These are phyloP conservation scores for Scopus umbretta DNA, from an alignment of 2,113 vertebrate species.

Conservation along the genomic window DNA sequence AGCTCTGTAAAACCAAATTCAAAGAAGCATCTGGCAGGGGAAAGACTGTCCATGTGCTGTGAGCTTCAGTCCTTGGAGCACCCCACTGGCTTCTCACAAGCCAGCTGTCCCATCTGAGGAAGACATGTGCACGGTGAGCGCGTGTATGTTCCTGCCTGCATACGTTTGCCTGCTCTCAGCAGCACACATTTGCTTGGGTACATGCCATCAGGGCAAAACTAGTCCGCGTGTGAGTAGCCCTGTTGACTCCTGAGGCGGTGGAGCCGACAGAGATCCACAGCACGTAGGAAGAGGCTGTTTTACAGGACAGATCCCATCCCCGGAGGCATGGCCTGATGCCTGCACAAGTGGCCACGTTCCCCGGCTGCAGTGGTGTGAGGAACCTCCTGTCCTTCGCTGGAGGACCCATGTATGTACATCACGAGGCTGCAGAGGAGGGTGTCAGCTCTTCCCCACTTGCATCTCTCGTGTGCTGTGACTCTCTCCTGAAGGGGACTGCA, in stretches of 20 bases:
- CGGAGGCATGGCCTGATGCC: not conserved
- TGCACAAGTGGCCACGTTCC: not conserved
- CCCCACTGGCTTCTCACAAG: not conserved
- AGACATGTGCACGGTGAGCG: fast-evolving
- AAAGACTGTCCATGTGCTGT: not conserved
- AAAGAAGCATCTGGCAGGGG: not conserved
- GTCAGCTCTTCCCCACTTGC: not conserved
- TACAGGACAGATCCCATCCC: not conserved
- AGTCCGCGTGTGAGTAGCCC: not conserved
- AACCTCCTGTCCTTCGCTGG: not conserved
- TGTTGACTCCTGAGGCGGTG: not conserved
- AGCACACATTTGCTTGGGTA: not conserved
- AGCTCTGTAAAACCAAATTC: not conserved
- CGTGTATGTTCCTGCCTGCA: not conserved
- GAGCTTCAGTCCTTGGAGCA: not conserved
- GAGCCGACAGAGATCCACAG: not conserved
- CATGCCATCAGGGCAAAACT: not conserved
- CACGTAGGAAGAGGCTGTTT: not conserved
- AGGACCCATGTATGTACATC: not conserved
- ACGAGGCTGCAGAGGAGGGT: not conserved
- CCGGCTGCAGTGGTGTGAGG: not conserved
- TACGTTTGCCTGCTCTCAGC: not conserved
- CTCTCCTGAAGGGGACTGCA: not conserved
- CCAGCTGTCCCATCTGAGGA: not conserved
- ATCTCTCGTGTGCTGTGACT: not conserved